phyloP scores from a whole-genome alignment of 2,113 vertebrate genomes.

The Pseudorasbora parva region DNA sequence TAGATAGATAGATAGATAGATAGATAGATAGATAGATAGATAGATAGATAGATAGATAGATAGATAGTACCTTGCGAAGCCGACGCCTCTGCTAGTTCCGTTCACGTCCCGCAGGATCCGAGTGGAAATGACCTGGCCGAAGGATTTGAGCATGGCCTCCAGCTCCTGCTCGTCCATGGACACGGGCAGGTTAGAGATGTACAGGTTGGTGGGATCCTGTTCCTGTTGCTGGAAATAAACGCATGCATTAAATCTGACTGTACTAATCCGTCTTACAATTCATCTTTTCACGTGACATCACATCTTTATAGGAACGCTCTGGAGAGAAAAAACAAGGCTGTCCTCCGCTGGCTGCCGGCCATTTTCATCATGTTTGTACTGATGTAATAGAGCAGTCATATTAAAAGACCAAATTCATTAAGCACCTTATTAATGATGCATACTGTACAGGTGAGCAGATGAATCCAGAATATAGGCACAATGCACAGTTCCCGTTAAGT shows the following conservation, averaged over 20 bases:
- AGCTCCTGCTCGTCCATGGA: slow-evolving; percentile 94
- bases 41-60: too few species aligned
- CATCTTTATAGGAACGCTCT: background rate
- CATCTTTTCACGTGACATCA: background rate
- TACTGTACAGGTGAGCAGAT: background rate
- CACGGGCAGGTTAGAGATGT: slow-evolving; percentile 91
- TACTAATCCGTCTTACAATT: background rate
- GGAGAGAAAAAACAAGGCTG: background rate
- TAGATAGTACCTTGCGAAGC: slow-evolving; percentile 85
- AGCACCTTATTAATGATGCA: background rate
- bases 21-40: too few species aligned
- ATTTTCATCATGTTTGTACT: background rate
- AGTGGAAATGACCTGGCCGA: slow-evolving; percentile 92
- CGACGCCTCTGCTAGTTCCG: slow-evolving; percentile 89
- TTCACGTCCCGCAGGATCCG: slow-evolving; percentile 88
- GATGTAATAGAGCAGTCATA: background rate
- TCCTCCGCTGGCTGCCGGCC: background rate
- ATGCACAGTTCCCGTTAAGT: background rate
- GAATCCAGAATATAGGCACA: background rate
- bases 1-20: too few species aligned
- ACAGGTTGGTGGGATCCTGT: slow-evolving; percentile 93
- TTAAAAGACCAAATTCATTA: background rate
- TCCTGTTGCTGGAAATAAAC: slow-evolving; percentile 86
- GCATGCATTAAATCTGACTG: background rate
- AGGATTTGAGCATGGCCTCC: slow-evolving; percentile 91